phyloP scores from a whole-genome alignment of 2,113 vertebrate genomes.

The Lagopus muta region DNA sequence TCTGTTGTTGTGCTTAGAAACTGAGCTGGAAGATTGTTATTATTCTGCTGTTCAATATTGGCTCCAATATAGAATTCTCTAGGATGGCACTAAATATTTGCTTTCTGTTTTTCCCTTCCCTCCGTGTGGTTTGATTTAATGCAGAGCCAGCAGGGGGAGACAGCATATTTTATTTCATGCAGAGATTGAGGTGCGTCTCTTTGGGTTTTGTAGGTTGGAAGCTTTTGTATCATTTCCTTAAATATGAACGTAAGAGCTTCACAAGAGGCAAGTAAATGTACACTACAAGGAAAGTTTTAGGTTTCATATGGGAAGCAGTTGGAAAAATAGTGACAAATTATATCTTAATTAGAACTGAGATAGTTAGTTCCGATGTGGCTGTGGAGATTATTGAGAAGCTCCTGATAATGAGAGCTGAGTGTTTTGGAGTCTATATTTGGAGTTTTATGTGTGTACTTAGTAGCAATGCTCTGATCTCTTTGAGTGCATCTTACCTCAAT shows the following conservation, averaged over 20 bases:
- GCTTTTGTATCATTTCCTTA: background rate
- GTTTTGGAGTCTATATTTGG: background rate
- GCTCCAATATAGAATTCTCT: background rate
- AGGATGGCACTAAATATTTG: background rate
- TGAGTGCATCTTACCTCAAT: background rate
- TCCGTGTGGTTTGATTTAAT: background rate
- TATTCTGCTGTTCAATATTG: background rate
- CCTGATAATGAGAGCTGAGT: background rate
- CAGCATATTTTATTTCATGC: slow-evolving; percentile 10
- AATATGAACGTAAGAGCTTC: background rate
- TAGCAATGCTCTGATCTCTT: background rate
- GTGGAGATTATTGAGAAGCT: background rate
- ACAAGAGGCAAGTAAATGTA: background rate
- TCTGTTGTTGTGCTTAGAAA: background rate
- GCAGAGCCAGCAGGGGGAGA: slow-evolving; percentile 56
- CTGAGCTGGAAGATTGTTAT: background rate
- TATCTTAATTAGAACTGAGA: background rate
- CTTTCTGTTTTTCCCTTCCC: background rate
- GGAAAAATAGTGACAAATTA: background rate
- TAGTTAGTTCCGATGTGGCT: background rate
- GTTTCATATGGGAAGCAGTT: background rate
- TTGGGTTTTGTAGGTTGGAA: background rate
- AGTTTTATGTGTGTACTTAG: background rate
- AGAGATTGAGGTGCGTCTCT: background rate
- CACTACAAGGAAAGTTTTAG: background rate